Conservation (phyloP, 2,888 invertebrate species). For the Andrena marginata region DNA sequence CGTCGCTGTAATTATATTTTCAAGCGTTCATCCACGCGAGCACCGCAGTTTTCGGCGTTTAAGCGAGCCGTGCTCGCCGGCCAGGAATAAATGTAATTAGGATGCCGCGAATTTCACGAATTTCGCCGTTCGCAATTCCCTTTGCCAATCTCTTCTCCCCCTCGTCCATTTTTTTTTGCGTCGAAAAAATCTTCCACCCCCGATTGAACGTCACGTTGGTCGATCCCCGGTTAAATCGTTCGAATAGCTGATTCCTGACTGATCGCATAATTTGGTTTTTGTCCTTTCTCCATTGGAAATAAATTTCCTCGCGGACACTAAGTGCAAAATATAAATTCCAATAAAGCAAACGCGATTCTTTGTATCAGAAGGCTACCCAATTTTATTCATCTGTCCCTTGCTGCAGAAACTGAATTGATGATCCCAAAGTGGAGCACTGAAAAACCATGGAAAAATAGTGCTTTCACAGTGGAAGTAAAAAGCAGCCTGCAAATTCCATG, state of each 20-base stretch:
- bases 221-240: not conserved
- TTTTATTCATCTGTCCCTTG: too few relatives aligned
- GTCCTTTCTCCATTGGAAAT: too few relatives aligned
- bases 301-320: too few relatives aligned
- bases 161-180: not conserved
- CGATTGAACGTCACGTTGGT: not conserved
- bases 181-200: not conserved
- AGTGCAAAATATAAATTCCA: too few relatives aligned
- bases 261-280: not conserved
- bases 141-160: not conserved
- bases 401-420: too few relatives aligned
- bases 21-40: slow-evolving; percentile 26
- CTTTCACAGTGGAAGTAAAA: too few relatives aligned
- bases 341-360: too few relatives aligned
- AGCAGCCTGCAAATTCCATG: too few relatives aligned
- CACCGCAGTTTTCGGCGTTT: slow-evolving; percentile 17
- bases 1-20: slow-evolving; percentile 47
- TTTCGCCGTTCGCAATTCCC: not conserved
- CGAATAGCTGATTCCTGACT: not conserved
- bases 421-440: too few relatives aligned
- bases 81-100: slow-evolving; percentile 36
- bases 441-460: too few relatives aligned
- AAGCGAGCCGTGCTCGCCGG: slow-evolving; percentile 22
- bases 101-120: slow-evolving; percentile 6
- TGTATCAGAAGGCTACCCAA: too few relatives aligned